Base-by-base conservation (phyloP, 1,140 invertebrate species). In the Drusus annulatus region DNA sequence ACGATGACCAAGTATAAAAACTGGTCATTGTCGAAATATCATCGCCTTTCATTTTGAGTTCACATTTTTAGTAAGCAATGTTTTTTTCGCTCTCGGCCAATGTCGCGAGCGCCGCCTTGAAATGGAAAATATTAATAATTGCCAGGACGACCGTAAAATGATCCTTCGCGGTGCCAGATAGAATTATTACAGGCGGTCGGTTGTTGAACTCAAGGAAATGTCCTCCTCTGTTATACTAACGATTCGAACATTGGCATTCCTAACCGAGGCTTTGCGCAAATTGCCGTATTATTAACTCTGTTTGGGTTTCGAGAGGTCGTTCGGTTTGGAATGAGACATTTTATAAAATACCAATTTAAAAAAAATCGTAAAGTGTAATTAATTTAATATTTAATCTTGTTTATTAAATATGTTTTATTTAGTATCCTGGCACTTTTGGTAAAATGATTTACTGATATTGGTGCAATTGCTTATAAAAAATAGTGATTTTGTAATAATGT, bases 191-290 rank as follows among this genome's bases (percentile, higher is more conserved):
- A 10, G 8, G 8, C 68, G 2, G 25, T 21, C 68, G 68, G 68
- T 71, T 51, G 50, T 51, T 51, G 19, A 71, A 19, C 68, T 51
- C 68, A 6, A 19, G 68, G 68, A 71, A 51, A 15, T 71, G 45
- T 71, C 68, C 68, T 51, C 50, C 16, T 19, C 1, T 25, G 25
- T 31, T 0, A 21, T 65, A 65, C 16, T 65, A 51, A 25, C 7
- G 1, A 36, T 25, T n/a, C 16, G 4, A 19, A 71, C 68, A 71
- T 71, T 71, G 45, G 45, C 45, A 71, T 71, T 51, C 68, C 17
- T 2, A 36, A 45, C 10, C 58, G 23, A 23, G 58, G 19, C 54
- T 17, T 0, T 10, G 54, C 54, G 19, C 54, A 21, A 56, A 56
- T 60, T 45, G 36, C 2, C 13, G 10, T 45, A 7, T 19, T 60